phyloP scores from a whole-genome alignment of 2,888 invertebrate species.

The Nomada flava region DNA sequence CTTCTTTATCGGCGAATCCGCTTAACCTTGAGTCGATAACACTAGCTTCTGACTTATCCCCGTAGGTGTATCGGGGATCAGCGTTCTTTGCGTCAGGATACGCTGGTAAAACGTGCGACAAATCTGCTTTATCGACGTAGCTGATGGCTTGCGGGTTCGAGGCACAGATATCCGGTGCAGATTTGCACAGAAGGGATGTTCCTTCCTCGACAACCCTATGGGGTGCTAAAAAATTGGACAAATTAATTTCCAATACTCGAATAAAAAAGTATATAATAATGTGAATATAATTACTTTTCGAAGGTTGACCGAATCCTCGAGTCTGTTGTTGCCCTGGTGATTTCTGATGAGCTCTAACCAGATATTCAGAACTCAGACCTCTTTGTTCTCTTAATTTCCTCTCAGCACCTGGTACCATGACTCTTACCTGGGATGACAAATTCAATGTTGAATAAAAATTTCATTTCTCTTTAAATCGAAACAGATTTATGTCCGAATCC shows the following conservation, averaged over 20 bases:
- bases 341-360: conserved; percentile 83
- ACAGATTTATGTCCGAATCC: neutral
- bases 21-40: conserved; percentile 81
- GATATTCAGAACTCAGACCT: conserved; percentile 85
- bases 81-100: conserved; percentile 78
- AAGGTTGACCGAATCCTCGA: conserved; percentile 77
- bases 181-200: conserved; percentile 81
- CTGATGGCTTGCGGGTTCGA: conserved; percentile 83
- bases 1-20: conserved; percentile 82
- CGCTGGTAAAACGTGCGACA: conserved; percentile 81
- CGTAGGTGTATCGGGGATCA: conserved; percentile 79
- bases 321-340: conserved; percentile 80
- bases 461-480: neutral
- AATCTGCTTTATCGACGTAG: conserved; percentile 82
- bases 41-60: conserved; percentile 78
- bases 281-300: conserved; percentile 72
- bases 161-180: conserved; percentile 82
- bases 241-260: too few species aligned
- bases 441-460: conserved; percentile 10
- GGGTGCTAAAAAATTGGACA: conserved; percentile 67
- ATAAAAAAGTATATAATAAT: too few species aligned
- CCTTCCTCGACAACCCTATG: conserved; percentile 81
- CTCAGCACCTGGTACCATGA: conserved; percentile 87
- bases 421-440: conserved; percentile 84
- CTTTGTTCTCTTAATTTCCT: conserved; percentile 86